phyloP scores from a whole-genome alignment of 2,113 vertebrate species.

The Odontophorus gujanensis region DNA sequence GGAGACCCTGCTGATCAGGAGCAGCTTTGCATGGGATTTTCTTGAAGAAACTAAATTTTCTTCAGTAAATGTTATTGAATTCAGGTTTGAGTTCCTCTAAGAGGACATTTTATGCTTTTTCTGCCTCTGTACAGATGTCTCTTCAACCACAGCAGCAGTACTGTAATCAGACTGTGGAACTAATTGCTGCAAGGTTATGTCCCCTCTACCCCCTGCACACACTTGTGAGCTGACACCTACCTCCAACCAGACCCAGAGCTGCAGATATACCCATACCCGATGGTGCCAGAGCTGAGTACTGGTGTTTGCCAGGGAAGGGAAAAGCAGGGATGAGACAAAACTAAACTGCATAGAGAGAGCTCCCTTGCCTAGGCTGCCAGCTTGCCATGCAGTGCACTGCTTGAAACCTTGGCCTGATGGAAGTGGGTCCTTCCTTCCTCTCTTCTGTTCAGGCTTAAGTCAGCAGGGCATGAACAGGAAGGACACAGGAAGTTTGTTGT shows the following conservation, averaged over 20 bases:
- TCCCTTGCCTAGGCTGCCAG: not conserved
- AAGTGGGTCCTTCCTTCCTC: not conserved
- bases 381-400: not conserved
- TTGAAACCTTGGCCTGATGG: not conserved
- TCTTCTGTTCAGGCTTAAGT: not conserved
- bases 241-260: not conserved
- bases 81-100: not conserved
- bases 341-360: not conserved
- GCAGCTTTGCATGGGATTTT: not conserved
- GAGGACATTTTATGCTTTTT: fast-evolving
- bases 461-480: not conserved
- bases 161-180: fast-evolving
- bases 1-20: not conserved
- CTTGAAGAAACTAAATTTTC: not conserved
- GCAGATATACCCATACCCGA: fast-evolving
- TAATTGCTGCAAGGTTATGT: not conserved
- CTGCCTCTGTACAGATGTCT: not conserved
- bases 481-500: not conserved
- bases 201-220: not conserved
- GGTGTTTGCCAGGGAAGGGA: not conserved
- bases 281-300: fast-evolving
- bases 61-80: fast-evolving
- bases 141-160: fast-evolving
- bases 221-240: not conserved
- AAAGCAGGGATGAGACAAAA: not conserved